Conservation (phyloP, 2,888 invertebrate species). For the Caenorhabditis imperialis region DNA sequence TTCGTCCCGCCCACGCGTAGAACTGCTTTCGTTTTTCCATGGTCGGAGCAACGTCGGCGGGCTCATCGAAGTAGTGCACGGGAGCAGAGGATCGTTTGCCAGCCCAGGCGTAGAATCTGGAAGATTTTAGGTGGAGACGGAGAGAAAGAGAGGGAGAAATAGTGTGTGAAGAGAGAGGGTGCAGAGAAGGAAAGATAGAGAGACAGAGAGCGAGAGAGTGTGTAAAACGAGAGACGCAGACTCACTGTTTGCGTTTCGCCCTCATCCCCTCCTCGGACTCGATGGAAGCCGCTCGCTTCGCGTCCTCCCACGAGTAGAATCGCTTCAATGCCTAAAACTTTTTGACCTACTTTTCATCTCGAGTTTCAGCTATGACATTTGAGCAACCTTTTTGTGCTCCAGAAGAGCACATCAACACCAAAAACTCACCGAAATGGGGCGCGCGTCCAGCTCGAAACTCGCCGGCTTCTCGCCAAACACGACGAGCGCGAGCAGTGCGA, state of each 20-base stretch:
- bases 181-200: too few relatives aligned
- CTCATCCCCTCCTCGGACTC: conserved; percentile 42
- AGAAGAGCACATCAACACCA: too few relatives aligned
- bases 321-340: conserved; percentile 40
- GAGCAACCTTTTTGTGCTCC: too few relatives aligned
- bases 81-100: conserved; percentile 43
- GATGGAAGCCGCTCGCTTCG: conserved; percentile 37
- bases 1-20: conserved; percentile 55
- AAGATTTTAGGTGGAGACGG: neutral
- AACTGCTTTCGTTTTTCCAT: conserved; percentile 54
- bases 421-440: neutral
- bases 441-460: too few relatives aligned
- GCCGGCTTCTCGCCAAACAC: too few relatives aligned
- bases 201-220: too few relatives aligned
- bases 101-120: conserved; percentile 57
- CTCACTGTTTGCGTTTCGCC: conserved; percentile 51
- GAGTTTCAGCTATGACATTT: too few relatives aligned
- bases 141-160: too few relatives aligned
- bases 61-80: conserved; percentile 24
- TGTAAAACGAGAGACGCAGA: neutral
- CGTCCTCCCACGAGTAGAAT: conserved; percentile 56
- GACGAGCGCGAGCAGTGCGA: too few relatives aligned
- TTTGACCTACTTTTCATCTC: neutral
- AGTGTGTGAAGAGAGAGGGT: neutral
- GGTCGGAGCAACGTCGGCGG: neutral